phyloP scores from a whole-genome alignment of 2,797 vertebrate genomes.

The Macropus fuliginosus region DNA sequence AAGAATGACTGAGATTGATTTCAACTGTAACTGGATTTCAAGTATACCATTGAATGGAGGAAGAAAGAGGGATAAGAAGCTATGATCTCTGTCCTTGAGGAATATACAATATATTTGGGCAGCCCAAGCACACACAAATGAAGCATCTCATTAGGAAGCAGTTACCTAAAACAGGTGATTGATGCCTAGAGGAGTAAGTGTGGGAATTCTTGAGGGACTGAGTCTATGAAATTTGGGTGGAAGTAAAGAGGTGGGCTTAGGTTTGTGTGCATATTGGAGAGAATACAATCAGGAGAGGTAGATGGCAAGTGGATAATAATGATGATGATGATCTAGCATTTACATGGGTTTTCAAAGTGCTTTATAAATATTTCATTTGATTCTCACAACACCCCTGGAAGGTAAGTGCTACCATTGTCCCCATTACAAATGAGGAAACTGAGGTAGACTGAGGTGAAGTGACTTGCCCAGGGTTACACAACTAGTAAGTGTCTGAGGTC shows the following conservation, averaged over 20 bases:
- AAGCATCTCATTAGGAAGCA: neutral
- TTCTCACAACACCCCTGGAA: neutral
- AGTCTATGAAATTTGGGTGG: neutral
- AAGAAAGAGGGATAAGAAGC: neutral
- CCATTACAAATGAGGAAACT: neutral
- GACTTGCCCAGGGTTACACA: neutral
- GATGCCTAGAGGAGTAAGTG: neutral
- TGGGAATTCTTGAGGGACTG: neutral
- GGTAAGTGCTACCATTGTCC: neutral
- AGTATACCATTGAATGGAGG: neutral
- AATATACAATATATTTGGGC: neutral
- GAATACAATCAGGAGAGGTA: neutral
- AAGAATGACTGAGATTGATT: neutral
- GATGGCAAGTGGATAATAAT: neutral
- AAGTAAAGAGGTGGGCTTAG: neutral
- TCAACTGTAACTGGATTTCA: neutral
- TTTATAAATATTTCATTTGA: neutral
- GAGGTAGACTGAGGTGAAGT: neutral
- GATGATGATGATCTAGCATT: neutral
- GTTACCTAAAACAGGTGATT: neutral
- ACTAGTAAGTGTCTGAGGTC: neutral
- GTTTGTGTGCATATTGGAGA: neutral
- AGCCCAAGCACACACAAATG: neutral
- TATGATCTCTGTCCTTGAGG: neutral
- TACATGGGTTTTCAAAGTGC: neutral